Evolutionary conservation across 2,113 vertebrate genomes (phyloP).

Genomic region (Herpailurus yagouaroundi): DNA sequence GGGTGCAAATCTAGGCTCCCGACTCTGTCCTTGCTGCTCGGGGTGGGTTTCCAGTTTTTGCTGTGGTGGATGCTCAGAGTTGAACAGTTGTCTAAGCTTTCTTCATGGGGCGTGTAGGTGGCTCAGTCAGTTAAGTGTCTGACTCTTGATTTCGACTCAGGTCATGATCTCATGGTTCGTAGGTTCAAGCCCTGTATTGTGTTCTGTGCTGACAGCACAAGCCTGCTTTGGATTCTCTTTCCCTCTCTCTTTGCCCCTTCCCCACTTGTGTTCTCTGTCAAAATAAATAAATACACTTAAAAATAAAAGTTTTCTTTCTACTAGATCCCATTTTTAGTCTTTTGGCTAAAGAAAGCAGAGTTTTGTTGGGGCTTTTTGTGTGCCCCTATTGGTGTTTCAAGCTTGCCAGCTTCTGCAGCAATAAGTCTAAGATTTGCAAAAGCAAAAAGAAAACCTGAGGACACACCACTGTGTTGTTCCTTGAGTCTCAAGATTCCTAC

Average conservation of each 20-base stretch:
- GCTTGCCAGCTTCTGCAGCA: background rate
- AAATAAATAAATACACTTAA: too few species aligned
- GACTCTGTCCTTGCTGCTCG: background rate
- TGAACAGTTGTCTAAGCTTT: background rate
- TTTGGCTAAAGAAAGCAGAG: background rate
- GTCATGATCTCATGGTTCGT: too few species aligned
- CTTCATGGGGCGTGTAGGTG: background rate
- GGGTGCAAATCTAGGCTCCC: background rate
- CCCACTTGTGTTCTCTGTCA: too few species aligned
- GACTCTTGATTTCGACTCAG: too few species aligned
- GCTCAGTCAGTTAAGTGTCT: too few species aligned
- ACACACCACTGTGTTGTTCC: background rate
- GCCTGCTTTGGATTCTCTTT: too few species aligned
- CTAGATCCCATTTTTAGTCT: background rate
- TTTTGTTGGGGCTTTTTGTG: background rate
- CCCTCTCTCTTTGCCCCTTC: too few species aligned
- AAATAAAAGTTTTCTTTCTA: background rate
- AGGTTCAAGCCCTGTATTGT: too few species aligned
- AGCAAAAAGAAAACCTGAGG: background rate
- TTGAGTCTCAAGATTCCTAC: background rate
- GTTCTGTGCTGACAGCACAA: too few species aligned
- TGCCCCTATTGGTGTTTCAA: background rate
- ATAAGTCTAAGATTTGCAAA: background rate
- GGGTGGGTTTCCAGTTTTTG: accelerated
- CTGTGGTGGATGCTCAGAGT: background rate